A percentile compares a stretch with the other conserved stretches of the same genome.
Evolutionary conservation across 2,888 invertebrate species (phyloP).

Genomic region (Hedychridium roseum): DNA sequence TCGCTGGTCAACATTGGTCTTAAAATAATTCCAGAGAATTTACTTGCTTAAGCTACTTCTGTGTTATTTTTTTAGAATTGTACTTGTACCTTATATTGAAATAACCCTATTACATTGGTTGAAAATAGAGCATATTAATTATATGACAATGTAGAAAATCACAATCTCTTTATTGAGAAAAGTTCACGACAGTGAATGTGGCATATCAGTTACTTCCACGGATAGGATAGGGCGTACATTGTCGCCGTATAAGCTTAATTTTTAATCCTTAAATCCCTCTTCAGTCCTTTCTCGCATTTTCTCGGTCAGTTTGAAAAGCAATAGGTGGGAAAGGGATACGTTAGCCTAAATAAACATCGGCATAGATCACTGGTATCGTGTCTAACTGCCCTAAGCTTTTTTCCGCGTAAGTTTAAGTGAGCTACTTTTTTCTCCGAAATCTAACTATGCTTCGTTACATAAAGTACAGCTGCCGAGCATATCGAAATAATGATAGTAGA

Average conservation of each 20-base stretch:
- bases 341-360: constrained; percentile 38
- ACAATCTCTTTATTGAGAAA: constrained; percentile 17
- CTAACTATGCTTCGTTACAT: no score
- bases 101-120: neutral
- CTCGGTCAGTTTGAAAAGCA: neutral
- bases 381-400: no score
- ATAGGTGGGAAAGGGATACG: constrained; percentile 5
- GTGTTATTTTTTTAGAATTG: neutral
- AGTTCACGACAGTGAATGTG: constrained; percentile 7
- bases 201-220: constrained; percentile 38
- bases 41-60: no score
- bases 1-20: no score
- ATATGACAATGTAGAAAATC: constrained; percentile 29
- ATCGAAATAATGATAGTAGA: no score
- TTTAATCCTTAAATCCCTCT: constrained; percentile 4
- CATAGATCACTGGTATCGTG: no score
- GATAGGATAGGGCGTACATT: constrained; percentile 30
- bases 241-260: constrained; percentile 27
- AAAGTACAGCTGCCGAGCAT: no score
- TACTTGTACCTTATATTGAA: neutral
- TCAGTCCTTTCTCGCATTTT: constrained; percentile 7
- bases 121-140: neutral
- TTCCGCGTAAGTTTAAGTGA: no score
- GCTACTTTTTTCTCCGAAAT: no score
- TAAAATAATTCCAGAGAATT: no score